These are phyloP conservation scores for Hylaeus volcanicus DNA, from an alignment of 1,140 invertebrate species.

Conservation along the genomic window DNA sequence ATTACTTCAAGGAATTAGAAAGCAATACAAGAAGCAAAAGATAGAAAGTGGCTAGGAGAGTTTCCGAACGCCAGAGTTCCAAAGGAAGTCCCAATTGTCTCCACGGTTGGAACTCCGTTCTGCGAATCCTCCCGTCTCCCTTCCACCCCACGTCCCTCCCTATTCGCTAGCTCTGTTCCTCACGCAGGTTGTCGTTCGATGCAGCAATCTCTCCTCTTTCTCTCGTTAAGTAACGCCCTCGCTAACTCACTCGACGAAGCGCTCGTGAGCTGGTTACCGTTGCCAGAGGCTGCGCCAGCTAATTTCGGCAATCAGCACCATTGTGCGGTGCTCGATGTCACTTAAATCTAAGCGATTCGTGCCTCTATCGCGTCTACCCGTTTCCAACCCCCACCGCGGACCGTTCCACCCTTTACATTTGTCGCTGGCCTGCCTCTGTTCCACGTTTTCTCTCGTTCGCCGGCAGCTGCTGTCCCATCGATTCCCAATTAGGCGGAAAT, in stretches of 20 bases:
- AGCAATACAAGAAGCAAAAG: constrained; percentile 18
- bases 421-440: not conserved
- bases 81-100: constrained; percentile 70
- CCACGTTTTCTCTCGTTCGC: not conserved
- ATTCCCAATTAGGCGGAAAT: constrained; percentile 26
- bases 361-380: not conserved
- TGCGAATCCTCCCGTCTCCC: constrained; percentile 17
- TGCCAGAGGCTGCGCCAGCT: constrained; percentile 60
- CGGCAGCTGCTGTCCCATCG: not conserved
- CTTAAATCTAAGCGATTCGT: constrained; percentile 61
- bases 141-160: constrained; percentile 10
- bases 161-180: not conserved
- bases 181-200: not conserved
- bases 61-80: constrained; percentile 16
- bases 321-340: constrained; percentile 64
- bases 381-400: not conserved
- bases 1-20: too few relatives aligned
- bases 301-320: constrained; percentile 72
- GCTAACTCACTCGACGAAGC: constrained; percentile 11
- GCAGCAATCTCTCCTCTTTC: constrained; percentile 25
- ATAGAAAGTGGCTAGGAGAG: not conserved
- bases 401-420: constrained; percentile 9
- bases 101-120: constrained; percentile 39
- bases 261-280: constrained; percentile 18
- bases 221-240: constrained; percentile 2